Evolutionary conservation across 2,797 vertebrate species (phyloP), one percentile per base, ranked within the genome.

Genomic region (Acomys russatus): DNA sequence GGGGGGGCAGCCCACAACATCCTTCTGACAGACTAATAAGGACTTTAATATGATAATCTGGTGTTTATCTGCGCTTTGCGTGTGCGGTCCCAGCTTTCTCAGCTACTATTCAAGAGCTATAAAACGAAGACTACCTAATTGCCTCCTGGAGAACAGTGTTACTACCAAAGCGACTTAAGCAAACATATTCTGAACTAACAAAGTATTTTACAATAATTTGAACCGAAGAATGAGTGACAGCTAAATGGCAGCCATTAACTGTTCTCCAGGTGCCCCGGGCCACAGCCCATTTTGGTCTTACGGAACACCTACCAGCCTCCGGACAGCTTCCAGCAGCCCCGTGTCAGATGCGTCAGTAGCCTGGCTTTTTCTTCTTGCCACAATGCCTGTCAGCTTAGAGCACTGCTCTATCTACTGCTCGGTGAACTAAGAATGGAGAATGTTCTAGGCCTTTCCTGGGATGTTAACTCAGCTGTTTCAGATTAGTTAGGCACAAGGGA

Each of bases 31-130:
- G 96, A 91, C 82, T 96, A 97, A 97, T 96, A 92, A 96, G 96
- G 89, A 97, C 96, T 96, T 96, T 95, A 97, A 95, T 96, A 94
- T 96, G 97, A 98, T 96, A 97, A 96, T 97, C 95, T 96, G 92
- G 59, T 96, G 96, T 96, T 97, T 97, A 97, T 91, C 96, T 94
- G 92, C 0, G 49, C 61, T 87, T 96, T 90, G 96, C 94, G 90
- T 92, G 87, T 84, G 84, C 91, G 89, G 90, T 73, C 90, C 83
- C 94, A 59, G 96, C 92, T 95, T 98, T 95, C 89, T 96, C 77
- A 8, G 87, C 91, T 96, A 77, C 95, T 96, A 96, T 80, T 95
- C 97, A 96, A 89, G 94, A 91, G 78, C 94, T 96, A 78, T 92
- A 96, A 96, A 92, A 95, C 84, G 92, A 97, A 95, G 97, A 97